These are phyloP conservation scores for Isotomurus palustris DNA, from an alignment of 2,888 invertebrate genomes.

Conservation along the genomic window DNA sequence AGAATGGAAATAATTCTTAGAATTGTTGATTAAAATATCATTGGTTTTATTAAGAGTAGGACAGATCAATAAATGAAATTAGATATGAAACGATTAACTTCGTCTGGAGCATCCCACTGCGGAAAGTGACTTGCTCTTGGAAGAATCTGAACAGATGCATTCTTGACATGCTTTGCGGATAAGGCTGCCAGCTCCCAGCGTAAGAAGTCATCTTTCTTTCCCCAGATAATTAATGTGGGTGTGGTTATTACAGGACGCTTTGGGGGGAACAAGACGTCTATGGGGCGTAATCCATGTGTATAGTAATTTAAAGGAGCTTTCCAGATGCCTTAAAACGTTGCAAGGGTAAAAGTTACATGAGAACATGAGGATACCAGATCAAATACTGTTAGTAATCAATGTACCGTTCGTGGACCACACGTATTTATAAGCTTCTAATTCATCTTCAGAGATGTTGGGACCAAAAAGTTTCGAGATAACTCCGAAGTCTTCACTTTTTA, in stretches of 20 bases:
- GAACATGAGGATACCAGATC: too few relatives aligned
- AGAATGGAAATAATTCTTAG: too few relatives aligned
- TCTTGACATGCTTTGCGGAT: slow-evolving; percentile 52
- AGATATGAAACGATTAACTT: slow-evolving; percentile 55
- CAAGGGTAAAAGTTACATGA: too few relatives aligned
- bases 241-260: slow-evolving; percentile 49
- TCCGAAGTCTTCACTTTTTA: slow-evolving; percentile 52
- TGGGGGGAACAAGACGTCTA: too few relatives aligned
- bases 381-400: too few relatives aligned
- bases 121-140: slow-evolving; percentile 56
- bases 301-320: slow-evolving; percentile 59
- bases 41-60: too few relatives aligned
- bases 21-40: too few relatives aligned
- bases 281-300: slow-evolving; percentile 50
- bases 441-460: slow-evolving; percentile 51
- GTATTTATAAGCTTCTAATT: slow-evolving; percentile 59
- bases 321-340: slow-evolving; percentile 53
- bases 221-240: slow-evolving; percentile 50
- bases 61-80: too few relatives aligned
- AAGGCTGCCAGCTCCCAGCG: slow-evolving; percentile 33
- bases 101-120: slow-evolving; percentile 57
- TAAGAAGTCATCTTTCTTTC: slow-evolving; percentile 51
- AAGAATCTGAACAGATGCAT: slow-evolving; percentile 53
- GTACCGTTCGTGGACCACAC: slow-evolving; percentile 58
- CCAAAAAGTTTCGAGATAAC: slow-evolving; percentile 51